These are phyloP conservation scores for Verasper variegatus DNA, from an alignment of 2,113 vertebrate species.

Conservation along the genomic window DNA sequence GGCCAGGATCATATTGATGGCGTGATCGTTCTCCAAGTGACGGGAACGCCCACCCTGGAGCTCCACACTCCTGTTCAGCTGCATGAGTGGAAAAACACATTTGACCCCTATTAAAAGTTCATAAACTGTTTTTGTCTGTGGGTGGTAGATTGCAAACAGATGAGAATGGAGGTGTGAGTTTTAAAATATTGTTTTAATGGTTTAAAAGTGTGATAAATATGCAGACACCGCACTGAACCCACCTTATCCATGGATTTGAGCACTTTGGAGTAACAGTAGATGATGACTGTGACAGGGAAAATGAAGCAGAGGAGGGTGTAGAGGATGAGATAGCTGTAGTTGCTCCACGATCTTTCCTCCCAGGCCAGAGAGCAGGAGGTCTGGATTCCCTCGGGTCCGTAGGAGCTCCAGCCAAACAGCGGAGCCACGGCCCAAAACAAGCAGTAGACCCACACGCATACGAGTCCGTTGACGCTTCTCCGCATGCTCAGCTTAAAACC, in stretches of 20 bases:
- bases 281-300: constrained; percentile 67
- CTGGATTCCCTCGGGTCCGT: constrained; percentile 73
- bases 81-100: constrained; percentile 10
- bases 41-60: constrained; percentile 75
- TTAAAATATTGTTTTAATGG: constrained; percentile 13
- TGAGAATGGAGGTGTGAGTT: constrained; percentile 4
- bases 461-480: constrained; percentile 66
- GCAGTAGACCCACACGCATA: constrained; percentile 78
- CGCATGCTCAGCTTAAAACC: constrained; percentile 67
- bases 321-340: constrained; percentile 80
- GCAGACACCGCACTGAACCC: constrained; percentile 2
- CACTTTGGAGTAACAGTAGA: constrained; percentile 77
- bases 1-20: constrained; percentile 77
- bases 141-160: constrained; percentile 16
- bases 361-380: constrained; percentile 79
- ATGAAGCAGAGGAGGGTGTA: constrained; percentile 80
- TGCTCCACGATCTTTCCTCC: constrained; percentile 73
- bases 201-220: constrained; percentile 12
- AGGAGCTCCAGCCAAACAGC: constrained; percentile 80
- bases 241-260: constrained; percentile 72
- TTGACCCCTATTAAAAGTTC: not conserved
- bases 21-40: constrained; percentile 74
- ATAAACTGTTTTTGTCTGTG: not conserved
- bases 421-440: constrained; percentile 74
- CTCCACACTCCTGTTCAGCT: constrained; percentile 83